phyloP scores from a whole-genome alignment of 2,113 vertebrate species.

The Forbesichthys agassizii region DNA sequence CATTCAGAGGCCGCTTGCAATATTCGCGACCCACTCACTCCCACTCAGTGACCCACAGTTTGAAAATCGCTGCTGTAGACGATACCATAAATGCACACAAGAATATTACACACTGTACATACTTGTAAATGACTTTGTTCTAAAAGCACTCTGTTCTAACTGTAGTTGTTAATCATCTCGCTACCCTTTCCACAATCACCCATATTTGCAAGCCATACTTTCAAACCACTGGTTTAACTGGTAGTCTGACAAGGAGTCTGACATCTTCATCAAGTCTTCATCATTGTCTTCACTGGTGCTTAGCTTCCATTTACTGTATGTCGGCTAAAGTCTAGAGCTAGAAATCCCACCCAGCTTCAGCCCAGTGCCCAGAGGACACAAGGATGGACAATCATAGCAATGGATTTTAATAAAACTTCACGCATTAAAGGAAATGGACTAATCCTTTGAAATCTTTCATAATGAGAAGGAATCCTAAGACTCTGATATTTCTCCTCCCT shows the following conservation, averaged over 20 bases:
- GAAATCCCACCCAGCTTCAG: slow-evolving; percentile 27
- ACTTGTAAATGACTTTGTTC: too few species aligned
- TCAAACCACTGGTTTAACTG: slow-evolving; percentile 16
- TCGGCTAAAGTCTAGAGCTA: slow-evolving; percentile 43
- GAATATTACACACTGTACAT: too few species aligned
- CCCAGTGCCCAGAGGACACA: slow-evolving; percentile 21
- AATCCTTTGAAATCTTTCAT: slow-evolving; percentile 73
- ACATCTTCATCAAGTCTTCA: slow-evolving; percentile 59
- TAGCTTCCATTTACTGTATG: slow-evolving; percentile 7
- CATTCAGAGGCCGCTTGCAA: too few species aligned
- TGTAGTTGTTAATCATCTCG: too few species aligned
- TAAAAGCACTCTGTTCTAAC: too few species aligned
- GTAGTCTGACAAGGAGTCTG: slow-evolving; percentile 40
- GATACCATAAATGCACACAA: too few species aligned
- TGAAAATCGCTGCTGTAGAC: too few species aligned
- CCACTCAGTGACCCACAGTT: too few species aligned
- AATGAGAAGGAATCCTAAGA: slow-evolving; percentile 76
- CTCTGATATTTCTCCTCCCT: slow-evolving; percentile 74
- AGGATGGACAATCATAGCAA: slow-evolving; percentile 63
- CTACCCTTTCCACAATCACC: too few species aligned
- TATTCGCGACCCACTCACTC: too few species aligned
- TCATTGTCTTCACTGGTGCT: too few species aligned
- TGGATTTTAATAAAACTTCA: slow-evolving; percentile 68
- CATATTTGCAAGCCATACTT: too few species aligned
- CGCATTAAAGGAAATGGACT: slow-evolving; percentile 69